Evolutionary conservation across 2,113 vertebrate species (phyloP).

Genomic region (Chionodraco myersi): DNA sequence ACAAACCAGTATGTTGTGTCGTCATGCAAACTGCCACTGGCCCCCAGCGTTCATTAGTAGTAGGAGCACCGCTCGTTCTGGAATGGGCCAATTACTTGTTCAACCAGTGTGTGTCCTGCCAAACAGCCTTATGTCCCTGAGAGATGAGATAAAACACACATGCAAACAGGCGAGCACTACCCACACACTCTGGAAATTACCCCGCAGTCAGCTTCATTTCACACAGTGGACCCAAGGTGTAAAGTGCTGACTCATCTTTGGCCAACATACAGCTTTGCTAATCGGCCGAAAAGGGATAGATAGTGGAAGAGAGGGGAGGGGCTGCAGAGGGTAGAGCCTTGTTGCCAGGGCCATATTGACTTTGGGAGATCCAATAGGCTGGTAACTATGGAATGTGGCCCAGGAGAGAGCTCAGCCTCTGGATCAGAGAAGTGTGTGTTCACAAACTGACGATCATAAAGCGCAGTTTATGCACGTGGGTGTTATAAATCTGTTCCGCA

Average conservation of each 20-base stretch:
- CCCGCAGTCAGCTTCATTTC: slow-evolving; percentile 74
- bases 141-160: slow-evolving; percentile 37
- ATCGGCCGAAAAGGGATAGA: slow-evolving; percentile 57
- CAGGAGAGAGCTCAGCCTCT: slow-evolving; percentile 13
- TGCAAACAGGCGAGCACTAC: slow-evolving; percentile 5
- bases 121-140: slow-evolving; percentile 44
- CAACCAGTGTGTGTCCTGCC: slow-evolving; percentile 28
- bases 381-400: slow-evolving; percentile 34
- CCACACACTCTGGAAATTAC: slow-evolving; percentile 63
- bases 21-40: slow-evolving; percentile 4
- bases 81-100: slow-evolving; percentile 55
- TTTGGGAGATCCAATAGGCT: slow-evolving; percentile 54
- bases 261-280: slow-evolving; percentile 60
- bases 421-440: slow-evolving; percentile 26
- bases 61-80: slow-evolving; percentile 23
- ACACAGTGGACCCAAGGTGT: slow-evolving; percentile 57
- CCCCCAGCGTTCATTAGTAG: slow-evolving; percentile 28
- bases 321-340: slow-evolving; percentile 48
- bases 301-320: slow-evolving; percentile 21
- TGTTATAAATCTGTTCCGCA: slow-evolving; percentile 32
- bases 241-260: slow-evolving; percentile 78
- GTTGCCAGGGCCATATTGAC: slow-evolving; percentile 65
- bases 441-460: slow-evolving; percentile 14
- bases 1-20: slow-evolving; percentile 11
- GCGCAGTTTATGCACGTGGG: slow-evolving; percentile 26